Percentiles rank a stretch among this genome's conserved stretches.
These are phyloP conservation scores for Tetramorium alpestre DNA, from an alignment of 1,140 invertebrate species.

Conservation along the genomic window DNA sequence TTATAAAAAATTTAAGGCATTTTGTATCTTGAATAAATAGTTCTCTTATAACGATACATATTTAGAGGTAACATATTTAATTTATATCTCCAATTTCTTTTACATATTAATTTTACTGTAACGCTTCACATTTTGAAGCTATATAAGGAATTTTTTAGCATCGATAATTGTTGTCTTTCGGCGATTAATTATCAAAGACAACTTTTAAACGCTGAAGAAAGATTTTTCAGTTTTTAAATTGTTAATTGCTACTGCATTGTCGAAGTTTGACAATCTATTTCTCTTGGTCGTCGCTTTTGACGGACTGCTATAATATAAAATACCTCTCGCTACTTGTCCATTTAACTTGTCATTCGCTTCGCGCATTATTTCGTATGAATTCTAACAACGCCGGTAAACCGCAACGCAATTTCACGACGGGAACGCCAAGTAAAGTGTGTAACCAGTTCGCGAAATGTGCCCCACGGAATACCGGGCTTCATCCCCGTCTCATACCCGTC, in stretches of 20 bases:
- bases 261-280: neutral
- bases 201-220: neutral
- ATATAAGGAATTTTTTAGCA: neutral
- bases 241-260: too few species aligned
- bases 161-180: neutral
- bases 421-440: slow-evolving; percentile 5
- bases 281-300: neutral
- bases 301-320: neutral
- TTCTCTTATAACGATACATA: neutral
- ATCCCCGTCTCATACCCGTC: slow-evolving; percentile 40
- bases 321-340: neutral
- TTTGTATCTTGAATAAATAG: neutral
- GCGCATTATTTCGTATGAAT: slow-evolving; percentile 13
- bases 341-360: neutral
- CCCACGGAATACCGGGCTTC: slow-evolving; percentile 18
- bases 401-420: slow-evolving; percentile 38
- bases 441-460: slow-evolving; percentile 43
- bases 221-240: neutral
- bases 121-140: neutral
- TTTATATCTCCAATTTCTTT: neutral
- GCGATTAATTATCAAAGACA: neutral
- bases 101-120: neutral
- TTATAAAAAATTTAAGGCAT: neutral
- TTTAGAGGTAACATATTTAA: neutral
- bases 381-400: neutral